Percentiles rank a stretch among this genome's conserved stretches.
These are phyloP conservation scores for Taeniopygia guttata DNA, from an alignment of 2,797 vertebrate species.

Conservation along the genomic window DNA sequence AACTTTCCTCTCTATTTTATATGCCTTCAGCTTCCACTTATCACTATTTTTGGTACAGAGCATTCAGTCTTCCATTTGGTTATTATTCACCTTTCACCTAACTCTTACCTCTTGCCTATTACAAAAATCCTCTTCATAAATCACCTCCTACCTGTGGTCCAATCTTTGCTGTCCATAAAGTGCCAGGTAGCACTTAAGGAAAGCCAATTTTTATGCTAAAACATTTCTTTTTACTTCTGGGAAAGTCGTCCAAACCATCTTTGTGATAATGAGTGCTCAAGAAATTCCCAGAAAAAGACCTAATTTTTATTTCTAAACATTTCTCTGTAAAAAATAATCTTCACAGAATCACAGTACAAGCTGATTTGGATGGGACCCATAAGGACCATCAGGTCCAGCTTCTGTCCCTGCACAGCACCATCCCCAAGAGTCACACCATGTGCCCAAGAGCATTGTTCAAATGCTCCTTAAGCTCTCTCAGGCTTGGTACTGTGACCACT, in stretches of 20 bases:
- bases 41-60: background rate
- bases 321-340: background rate
- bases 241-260: background rate
- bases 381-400: background rate
- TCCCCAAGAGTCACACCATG: background rate
- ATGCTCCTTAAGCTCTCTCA: no score
- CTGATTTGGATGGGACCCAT: background rate
- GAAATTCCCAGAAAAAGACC: background rate
- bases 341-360: background rate
- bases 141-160: background rate
- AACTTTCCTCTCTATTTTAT: background rate
- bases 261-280: background rate
- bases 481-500: background rate
- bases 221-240: background rate
- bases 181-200: background rate
- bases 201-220: background rate
- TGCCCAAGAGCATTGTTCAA: background rate
- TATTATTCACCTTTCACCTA: conserved; percentile 11
- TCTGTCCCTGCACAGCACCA: background rate
- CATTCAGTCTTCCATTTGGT: background rate
- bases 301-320: background rate
- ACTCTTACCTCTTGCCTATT: background rate
- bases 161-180: background rate
- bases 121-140: conserved; percentile 13
- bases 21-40: background rate